Percentiles rank a stretch among this genome's conserved stretches.
Evolutionary conservation across 2,888 invertebrate species (phyloP).

Genomic region (Chrysolina haemoptera): DNA sequence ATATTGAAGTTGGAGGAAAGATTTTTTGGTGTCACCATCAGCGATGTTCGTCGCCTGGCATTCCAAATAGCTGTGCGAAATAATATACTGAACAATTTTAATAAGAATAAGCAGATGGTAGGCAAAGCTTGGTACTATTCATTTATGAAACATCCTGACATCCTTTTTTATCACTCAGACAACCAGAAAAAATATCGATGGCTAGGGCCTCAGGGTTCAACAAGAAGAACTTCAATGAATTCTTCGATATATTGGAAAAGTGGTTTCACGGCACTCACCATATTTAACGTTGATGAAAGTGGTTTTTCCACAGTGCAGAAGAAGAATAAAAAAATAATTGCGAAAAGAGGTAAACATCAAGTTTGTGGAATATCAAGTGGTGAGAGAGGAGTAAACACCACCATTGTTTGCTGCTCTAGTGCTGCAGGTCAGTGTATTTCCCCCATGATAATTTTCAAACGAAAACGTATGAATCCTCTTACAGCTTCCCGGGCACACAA

Average conservation of each 20-base stretch:
- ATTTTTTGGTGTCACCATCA: slow-evolving; percentile 6
- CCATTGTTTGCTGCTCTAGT: slow-evolving; percentile 29
- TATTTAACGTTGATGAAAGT: slow-evolving; percentile 19
- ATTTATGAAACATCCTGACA: slow-evolving; percentile 7
- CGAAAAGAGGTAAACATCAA: slow-evolving; percentile 38
- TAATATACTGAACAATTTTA: not conserved
- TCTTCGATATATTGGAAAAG: slow-evolving; percentile 15
- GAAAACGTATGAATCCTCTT: slow-evolving; percentile 12
- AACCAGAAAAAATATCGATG: slow-evolving; percentile 3
- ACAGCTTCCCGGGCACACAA: no score
- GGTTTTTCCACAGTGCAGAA: slow-evolving; percentile 9
- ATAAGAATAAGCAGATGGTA: slow-evolving; percentile 11
- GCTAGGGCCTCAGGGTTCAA: not conserved
- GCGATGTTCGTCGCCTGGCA: not conserved
- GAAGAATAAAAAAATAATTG: slow-evolving; percentile 25
- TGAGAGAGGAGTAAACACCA: slow-evolving; percentile 39
- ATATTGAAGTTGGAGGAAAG: not conserved
- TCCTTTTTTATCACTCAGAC: not conserved
- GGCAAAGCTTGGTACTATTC: not conserved
- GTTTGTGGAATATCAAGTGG: slow-evolving; percentile 35
- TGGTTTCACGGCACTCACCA: not conserved
- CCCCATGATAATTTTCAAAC: slow-evolving; percentile 19
- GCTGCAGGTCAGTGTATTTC: slow-evolving; percentile 6
- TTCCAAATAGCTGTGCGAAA: slow-evolving; percentile 1
- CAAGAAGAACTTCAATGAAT: no score